Base-by-base conservation (phyloP, 2,113 vertebrate genomes). In the Takifugu flavidus region DNA sequence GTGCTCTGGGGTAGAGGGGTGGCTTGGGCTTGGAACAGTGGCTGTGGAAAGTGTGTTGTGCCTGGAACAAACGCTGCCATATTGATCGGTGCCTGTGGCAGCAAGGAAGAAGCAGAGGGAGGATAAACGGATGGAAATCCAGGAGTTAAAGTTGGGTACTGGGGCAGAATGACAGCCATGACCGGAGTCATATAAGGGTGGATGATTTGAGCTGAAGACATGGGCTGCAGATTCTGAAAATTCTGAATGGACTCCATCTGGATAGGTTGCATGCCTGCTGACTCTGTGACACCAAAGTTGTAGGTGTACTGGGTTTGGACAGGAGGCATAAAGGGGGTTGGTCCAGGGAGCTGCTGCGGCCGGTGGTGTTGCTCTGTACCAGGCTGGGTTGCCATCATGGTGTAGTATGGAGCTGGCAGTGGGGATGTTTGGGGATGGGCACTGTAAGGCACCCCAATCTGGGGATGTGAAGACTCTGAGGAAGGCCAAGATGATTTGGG, bases 91-190 rank as follows among this genome's bases (percentile, higher is more conserved):
- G 54, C 43, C 54, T 82, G 84, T 6, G 79, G 71, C 52, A 85
- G 3, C 47, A 80, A 27, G 10, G 75, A 49, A 5, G 75, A 58
- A 52, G 65, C 3, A 0, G 80, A 7, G 0, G 71, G 67, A 2
- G 85, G 82, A 56, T 77, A 91, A 47, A 90, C 70, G 27, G 84
- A 70, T 2, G 84, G 86, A 64, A 77, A 89, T 53, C 65, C 75
- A 7, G 90, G 53, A 62, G 69, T 69, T 49, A 74, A 92, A 20
- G 76, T 13, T 13, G 89, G 83, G 68, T 85, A 81, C 63, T 67
- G 84, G 43, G 89, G 94, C 45, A 95, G 83, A 56, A 94, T 77
- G 6, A 95, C 61, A 42, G 93, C 87, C 92, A 93, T 88, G 26
- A 92, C 76, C 0, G 85, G 77, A 27, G 89, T 47, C 53, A 85